These are phyloP conservation scores for Mareca penelope DNA, from an alignment of 2,797 vertebrate species.

Conservation along the genomic window DNA sequence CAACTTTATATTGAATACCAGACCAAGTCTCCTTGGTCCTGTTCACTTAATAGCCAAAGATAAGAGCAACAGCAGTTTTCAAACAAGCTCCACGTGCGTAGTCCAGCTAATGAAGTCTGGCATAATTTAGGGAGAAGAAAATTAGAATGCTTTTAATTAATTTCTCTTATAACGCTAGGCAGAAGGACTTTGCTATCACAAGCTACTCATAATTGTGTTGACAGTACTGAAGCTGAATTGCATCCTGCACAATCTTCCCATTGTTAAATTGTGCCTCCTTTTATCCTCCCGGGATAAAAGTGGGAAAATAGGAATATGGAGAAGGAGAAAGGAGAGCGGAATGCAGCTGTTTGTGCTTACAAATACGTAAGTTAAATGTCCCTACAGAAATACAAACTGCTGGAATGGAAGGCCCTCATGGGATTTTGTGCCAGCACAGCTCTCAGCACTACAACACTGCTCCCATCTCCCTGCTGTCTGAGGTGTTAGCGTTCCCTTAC, in stretches of 20 bases:
- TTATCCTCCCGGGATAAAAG: neutral
- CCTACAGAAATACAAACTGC: neutral
- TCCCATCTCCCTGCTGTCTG: neutral
- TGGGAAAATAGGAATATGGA: neutral
- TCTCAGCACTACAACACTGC: neutral
- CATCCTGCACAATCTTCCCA: neutral
- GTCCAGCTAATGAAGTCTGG: neutral
- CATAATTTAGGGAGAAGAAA: neutral
- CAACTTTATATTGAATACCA: neutral
- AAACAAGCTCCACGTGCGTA: conserved; percentile 16
- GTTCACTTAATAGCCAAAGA: neutral
- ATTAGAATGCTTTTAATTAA: neutral
- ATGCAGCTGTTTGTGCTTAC: neutral
- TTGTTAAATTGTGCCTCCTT: neutral
- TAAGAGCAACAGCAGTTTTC: conserved; percentile 9
- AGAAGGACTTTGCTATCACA: conserved; percentile 8
- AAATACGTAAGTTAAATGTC: neutral
- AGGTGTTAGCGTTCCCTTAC: neutral
- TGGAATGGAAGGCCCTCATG: neutral
- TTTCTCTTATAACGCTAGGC: neutral
- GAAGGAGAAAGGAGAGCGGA: neutral
- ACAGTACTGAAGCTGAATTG: neutral
- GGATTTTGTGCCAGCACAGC: neutral
- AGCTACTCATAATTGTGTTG: neutral
- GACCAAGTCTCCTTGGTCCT: neutral